Evolutionary conservation across 2,797 vertebrate species (phyloP).

Genomic region (Pteropus rufus): DNA sequence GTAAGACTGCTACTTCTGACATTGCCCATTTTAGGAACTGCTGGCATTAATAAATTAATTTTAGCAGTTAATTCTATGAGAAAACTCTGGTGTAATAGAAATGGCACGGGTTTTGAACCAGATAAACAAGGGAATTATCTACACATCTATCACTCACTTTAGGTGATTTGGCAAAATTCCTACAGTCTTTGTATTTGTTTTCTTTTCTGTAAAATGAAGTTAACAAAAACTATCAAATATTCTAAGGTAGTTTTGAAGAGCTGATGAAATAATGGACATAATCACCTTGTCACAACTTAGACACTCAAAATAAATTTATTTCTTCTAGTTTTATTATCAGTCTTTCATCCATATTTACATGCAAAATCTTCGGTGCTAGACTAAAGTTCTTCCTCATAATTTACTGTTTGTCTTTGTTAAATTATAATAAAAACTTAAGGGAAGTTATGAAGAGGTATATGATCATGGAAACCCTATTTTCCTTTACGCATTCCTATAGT

Average conservation of each 20-base stretch:
- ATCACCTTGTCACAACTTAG: not conserved
- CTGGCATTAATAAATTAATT: not conserved
- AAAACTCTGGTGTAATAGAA: not conserved
- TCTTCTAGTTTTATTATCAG: not conserved
- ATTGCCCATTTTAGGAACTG: not conserved
- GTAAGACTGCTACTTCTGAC: not conserved
- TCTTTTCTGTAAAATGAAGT: not conserved
- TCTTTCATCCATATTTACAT: not conserved
- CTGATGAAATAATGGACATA: not conserved
- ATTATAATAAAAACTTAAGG: not conserved
- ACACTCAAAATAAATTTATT: conserved; percentile 3
- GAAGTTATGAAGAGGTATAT: not conserved
- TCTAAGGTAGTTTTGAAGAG: not conserved
- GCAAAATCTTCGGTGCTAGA: not conserved
- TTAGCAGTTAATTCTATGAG: not conserved
- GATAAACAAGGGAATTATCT: not conserved
- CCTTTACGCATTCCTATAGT: not conserved
- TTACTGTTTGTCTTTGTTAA: not conserved
- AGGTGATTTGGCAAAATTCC: not conserved
- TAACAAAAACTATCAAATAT: not conserved
- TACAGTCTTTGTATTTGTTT: not conserved
- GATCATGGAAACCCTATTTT: not conserved
- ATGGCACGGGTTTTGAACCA: not conserved
- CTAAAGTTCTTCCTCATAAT: not conserved
- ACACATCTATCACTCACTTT: not conserved